A percentile compares a stretch with the other conserved stretches of the same genome.
These are phyloP conservation scores for Sula dactylatra DNA, from an alignment of 2,113 vertebrate genomes.

Conservation along the genomic window DNA sequence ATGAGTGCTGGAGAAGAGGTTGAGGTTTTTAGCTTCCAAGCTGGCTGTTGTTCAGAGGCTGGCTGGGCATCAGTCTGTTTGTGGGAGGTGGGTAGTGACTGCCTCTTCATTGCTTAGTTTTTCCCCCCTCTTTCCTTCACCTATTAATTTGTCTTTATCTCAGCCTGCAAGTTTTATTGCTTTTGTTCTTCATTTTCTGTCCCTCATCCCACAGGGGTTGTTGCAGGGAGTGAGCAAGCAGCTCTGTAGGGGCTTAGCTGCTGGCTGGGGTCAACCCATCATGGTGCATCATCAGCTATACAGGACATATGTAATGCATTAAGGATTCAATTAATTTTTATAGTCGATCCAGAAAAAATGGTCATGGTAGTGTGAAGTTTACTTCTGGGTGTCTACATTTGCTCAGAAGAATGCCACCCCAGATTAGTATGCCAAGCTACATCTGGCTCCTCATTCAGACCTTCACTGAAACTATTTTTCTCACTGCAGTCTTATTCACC, in stretches of 20 bases:
- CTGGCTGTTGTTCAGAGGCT: background rate
- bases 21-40: background rate
- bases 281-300: background rate
- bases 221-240: background rate
- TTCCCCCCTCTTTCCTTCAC: background rate
- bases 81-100: background rate
- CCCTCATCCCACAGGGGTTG: too few species aligned
- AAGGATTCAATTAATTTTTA: background rate
- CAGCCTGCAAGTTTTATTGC: background rate
- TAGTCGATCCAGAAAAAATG: background rate
- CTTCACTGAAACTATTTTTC: background rate
- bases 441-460: background rate
- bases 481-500: background rate
- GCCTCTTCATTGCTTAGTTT: background rate
- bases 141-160: background rate
- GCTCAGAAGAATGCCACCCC: background rate
- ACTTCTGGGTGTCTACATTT: background rate
- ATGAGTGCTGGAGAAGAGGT: background rate
- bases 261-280: background rate
- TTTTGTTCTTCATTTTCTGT: background rate
- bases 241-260: background rate
- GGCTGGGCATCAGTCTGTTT: background rate
- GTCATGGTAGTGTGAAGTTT: background rate
- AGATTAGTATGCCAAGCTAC: background rate
- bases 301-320: too few species aligned